Evolutionary conservation across 2,888 invertebrate species (phyloP).

Genomic region (Lamellibrachia satsuma): DNA sequence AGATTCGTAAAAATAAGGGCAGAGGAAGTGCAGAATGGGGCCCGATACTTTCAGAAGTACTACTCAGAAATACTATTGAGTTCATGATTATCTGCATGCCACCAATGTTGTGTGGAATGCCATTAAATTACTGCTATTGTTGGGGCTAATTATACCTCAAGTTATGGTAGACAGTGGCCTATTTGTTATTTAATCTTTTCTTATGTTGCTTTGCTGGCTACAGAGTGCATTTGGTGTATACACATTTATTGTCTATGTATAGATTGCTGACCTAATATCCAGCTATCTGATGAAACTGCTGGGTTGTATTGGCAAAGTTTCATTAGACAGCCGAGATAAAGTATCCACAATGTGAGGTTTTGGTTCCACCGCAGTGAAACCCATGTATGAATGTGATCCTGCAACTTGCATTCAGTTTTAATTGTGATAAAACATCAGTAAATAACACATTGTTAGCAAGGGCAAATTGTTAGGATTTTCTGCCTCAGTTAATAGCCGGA

Average conservation of each 20-base stretch:
- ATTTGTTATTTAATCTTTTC: conserved; percentile 12
- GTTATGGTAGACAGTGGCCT: neutral
- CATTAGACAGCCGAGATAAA: neutral
- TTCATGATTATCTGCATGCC: neutral
- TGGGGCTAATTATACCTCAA: neutral
- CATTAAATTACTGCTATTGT: neutral
- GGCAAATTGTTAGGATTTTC: neutral
- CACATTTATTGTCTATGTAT: neutral
- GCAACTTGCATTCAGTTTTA: neutral
- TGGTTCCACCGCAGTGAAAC: neutral
- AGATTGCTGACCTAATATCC: neutral
- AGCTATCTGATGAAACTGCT: neutral
- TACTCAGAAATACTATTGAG: neutral
- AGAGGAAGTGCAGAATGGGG: neutral
- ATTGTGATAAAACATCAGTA: neutral
- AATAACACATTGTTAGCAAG: neutral
- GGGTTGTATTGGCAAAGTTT: neutral
- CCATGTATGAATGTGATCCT: neutral
- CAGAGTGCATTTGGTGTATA: neutral
- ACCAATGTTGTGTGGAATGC: neutral
- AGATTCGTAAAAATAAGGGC: neutral
- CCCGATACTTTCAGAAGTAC: neutral
- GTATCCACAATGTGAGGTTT: neutral
- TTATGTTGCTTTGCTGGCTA: neutral
- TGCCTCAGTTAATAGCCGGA: neutral